Base-by-base conservation (phyloP, 1,140 invertebrate genomes). In the Polyergus mexicanus region DNA sequence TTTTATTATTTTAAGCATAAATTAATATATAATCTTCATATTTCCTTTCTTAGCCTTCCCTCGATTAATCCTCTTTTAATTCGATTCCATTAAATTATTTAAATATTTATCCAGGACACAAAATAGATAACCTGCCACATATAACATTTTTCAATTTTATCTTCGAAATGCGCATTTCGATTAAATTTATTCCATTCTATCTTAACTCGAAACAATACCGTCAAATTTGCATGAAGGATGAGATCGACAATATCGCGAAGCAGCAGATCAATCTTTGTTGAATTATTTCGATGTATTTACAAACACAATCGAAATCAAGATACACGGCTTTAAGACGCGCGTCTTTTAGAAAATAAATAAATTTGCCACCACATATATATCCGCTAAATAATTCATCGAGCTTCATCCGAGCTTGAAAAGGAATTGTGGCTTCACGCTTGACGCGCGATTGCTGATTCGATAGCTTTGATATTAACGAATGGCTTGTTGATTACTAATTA, bases 391-490 rank as follows among this genome's bases (percentile, higher is more conserved):
- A 89, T 86, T 75, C 87, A 72, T 89, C 84, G 84, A 89, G 88
- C 88, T 86, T 89, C 54, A 84, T 88, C 35, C 60, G 41, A 89
- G 89, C 90, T 90, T 88, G 69, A 91, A 60, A 89, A 77, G 81
- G 58, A 80, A 86, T 54, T 88, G 87, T 87, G 87, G 92, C 92
- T 93, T 93, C 89, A 90, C 88, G 93, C 94, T 94, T 94, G 89
- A 58, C 90, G 91, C 91, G 91, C 91, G 89, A 92, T 85, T 93
- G 92, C 91, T 92, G 87, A 81, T 88, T 87, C 62, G 84, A 88
- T 85, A 91, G 89, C 90, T 91, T 92, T 91, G 76, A 92, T 88
- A 90, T 84, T 91, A 69, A 93, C 88, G 91, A 94, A 91, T 94
- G 91, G 92, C 92, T 92, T 94, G 85, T 89, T 89, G 84, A 86